These are phyloP conservation scores for Phasia obesa DNA, from an alignment of 2,888 invertebrate genomes.

Conservation along the genomic window DNA sequence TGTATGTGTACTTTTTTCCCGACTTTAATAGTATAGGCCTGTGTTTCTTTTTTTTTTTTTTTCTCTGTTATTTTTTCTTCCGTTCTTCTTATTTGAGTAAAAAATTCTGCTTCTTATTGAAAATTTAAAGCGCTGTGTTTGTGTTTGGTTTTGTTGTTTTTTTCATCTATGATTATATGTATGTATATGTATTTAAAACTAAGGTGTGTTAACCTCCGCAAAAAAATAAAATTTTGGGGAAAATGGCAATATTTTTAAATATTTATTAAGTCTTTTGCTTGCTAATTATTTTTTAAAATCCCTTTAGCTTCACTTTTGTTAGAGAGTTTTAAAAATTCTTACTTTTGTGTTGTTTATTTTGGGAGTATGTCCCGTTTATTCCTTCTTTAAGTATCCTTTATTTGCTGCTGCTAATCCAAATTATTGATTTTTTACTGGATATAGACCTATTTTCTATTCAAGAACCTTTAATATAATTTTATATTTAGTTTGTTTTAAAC, in stretches of 20 bases:
- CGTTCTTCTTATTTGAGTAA: constrained; percentile 62
- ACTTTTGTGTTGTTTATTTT: constrained; percentile 34
- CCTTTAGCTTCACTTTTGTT: background rate
- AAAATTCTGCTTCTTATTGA: constrained; percentile 55
- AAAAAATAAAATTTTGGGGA: constrained; percentile 41
- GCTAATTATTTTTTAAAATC: background rate
- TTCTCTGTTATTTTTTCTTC: constrained; percentile 31
- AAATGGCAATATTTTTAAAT: constrained; percentile 11
- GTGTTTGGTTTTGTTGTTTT: constrained; percentile 28
- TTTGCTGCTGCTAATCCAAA: constrained; percentile 78
- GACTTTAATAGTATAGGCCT: constrained; percentile 54
- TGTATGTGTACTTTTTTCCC: constrained; percentile 20
- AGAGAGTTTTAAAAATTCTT: constrained; percentile 17
- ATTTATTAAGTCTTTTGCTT: background rate
- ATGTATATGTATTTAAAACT: constrained; percentile 68
- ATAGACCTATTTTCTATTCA: background rate
- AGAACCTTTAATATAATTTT: background rate
- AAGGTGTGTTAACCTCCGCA: constrained; percentile 71
- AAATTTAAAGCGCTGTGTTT: constrained; percentile 4
- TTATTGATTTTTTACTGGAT: constrained; percentile 77
- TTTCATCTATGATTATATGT: constrained; percentile 1
- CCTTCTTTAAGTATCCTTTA: constrained; percentile 65
- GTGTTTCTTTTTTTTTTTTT: constrained; percentile 26
- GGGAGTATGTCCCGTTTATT: constrained; percentile 63
- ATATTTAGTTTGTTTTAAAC: constrained; percentile 22